Evolutionary conservation across 2,113 vertebrate species (phyloP).

Genomic region (Dipodomys merriami): DNA sequence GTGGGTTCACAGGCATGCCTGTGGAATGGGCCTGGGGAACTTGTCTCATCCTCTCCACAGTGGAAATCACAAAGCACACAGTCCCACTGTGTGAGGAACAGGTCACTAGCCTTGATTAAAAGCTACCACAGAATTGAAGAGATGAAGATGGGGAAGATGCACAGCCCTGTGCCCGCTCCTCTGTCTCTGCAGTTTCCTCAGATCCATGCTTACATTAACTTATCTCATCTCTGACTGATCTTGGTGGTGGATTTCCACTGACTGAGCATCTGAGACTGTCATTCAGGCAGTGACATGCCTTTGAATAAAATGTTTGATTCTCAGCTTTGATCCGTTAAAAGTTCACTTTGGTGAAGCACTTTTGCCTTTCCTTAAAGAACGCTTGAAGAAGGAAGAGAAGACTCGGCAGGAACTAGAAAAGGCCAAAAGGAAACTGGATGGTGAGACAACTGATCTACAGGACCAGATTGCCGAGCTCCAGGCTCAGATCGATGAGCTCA

Average conservation of each 20-base stretch:
- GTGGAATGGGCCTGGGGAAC: not conserved
- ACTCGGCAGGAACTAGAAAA: conserved; percentile 98
- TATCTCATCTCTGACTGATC: not conserved
- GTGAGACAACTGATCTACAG: conserved; percentile 96
- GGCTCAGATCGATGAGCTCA: conserved; percentile 96
- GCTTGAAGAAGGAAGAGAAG: conserved; percentile 98
- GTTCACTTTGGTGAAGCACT: not conserved
- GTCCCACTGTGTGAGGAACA: fast-evolving
- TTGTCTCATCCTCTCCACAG: not conserved
- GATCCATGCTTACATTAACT: too few species aligned
- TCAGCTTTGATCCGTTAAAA: not conserved
- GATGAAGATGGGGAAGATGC: fast-evolving
- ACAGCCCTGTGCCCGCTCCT: not conserved
- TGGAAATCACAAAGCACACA: too few species aligned
- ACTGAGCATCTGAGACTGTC: not conserved
- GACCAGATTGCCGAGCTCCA: conserved; percentile 98
- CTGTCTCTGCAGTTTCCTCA: not conserved
- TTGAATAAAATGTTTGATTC: not conserved
- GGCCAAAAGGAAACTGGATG: conserved; percentile 97
- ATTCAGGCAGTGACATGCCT: not conserved
- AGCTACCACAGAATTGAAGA: not conserved
- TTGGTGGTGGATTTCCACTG: not conserved
- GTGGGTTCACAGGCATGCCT: not conserved
- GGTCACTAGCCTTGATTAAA: not conserved
- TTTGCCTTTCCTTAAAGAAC: conserved; percentile 86